Evolutionary conservation across 2,113 vertebrate species (phyloP).

Genomic region (Pseudorasbora parva): DNA sequence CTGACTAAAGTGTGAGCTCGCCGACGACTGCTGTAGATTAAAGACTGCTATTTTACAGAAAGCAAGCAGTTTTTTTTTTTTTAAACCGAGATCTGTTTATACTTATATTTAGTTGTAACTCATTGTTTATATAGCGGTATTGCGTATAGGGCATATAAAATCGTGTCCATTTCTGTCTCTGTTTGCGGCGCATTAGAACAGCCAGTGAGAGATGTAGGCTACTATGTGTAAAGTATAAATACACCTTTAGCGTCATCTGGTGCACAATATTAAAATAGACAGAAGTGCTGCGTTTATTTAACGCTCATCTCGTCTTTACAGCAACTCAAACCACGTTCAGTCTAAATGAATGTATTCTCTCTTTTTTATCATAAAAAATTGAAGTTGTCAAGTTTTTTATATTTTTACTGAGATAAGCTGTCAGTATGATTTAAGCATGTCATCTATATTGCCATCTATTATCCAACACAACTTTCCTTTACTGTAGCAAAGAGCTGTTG

Average conservation of each 20-base stretch:
- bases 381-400: neutral
- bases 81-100: neutral
- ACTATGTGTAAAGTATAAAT: conserved; percentile 1
- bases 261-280: conserved; percentile 3
- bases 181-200: too few relatives aligned
- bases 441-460: neutral
- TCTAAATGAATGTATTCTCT: neutral
- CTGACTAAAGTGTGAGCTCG: too few relatives aligned
- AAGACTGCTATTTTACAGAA: neutral
- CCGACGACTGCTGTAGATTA: neutral
- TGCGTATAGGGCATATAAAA: neutral
- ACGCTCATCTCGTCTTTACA: too few relatives aligned
- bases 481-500: neutral
- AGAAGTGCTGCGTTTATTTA: neutral
- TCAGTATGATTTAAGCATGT: neutral
- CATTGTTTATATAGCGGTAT: neutral
- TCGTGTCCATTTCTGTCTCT: neutral
- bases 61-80: neutral
- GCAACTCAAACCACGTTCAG: neutral
- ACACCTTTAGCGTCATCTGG: conserved; percentile 31
- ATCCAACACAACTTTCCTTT: neutral
- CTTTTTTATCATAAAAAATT: neutral
- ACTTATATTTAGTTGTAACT: neutral
- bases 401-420: neutral
- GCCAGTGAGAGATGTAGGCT: neutral